A percentile compares a stretch with the other conserved stretches of the same genome.
Conservation (phyloP, 2,113 vertebrate genomes). For the Dascyllus trimaculatus region DNA sequence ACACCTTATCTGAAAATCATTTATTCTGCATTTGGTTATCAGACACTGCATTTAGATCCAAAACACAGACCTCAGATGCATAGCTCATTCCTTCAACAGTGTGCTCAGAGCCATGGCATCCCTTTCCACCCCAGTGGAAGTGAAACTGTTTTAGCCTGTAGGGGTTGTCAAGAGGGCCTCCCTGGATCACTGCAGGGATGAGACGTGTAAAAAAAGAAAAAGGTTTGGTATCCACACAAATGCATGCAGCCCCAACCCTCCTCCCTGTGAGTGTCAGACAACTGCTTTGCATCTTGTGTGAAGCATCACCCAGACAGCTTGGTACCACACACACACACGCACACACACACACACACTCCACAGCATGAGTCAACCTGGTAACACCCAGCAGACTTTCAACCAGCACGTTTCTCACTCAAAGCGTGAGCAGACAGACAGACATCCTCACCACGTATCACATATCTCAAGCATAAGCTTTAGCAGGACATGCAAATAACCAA, state of each 20-base stretch:
- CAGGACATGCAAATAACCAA: slow-evolving; percentile 31
- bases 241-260: not conserved
- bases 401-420: slow-evolving; percentile 12
- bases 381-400: slow-evolving; percentile 20
- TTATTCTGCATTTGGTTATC: not conserved
- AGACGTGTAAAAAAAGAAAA: slow-evolving; percentile 2
- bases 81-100: slow-evolving; percentile 91
- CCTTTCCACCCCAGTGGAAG: slow-evolving; percentile 96
- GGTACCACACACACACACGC: not conserved
- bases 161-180: slow-evolving; percentile 91
- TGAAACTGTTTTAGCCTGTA: slow-evolving; percentile 97
- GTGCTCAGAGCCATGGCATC: slow-evolving; percentile 92
- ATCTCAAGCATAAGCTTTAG: slow-evolving; percentile 13
- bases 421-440: slow-evolving; percentile 6
- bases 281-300: slow-evolving; percentile 12
- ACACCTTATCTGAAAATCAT: too few species aligned
- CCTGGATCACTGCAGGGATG: slow-evolving; percentile 86
- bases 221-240: not conserved
- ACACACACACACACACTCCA: slow-evolving; percentile 6
- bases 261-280: slow-evolving; percentile 2
- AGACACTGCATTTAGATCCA: not conserved
- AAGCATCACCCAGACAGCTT: slow-evolving; percentile 12
- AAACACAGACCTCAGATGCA: slow-evolving; percentile 89
- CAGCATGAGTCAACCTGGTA: slow-evolving; percentile 32
- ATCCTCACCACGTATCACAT: slow-evolving; percentile 4